These are phyloP conservation scores for Ptychoptera albimana DNA, from an alignment of 2,888 invertebrate species.

Conservation along the genomic window DNA sequence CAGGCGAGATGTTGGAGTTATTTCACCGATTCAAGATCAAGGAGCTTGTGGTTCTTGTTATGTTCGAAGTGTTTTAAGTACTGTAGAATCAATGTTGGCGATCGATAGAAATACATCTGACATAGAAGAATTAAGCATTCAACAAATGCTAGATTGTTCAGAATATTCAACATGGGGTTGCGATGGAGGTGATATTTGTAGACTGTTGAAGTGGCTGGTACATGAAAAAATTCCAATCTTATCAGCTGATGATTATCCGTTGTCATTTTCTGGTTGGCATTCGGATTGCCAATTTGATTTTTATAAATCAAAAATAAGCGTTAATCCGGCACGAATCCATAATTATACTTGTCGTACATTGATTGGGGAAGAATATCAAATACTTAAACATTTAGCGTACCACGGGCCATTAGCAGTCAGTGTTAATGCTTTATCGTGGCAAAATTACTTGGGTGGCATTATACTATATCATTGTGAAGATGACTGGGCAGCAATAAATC, in stretches of 20 bases:
- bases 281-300: not conserved
- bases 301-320: not conserved
- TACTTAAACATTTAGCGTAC: constrained; percentile 34
- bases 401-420: constrained; percentile 68
- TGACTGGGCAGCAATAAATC: constrained; percentile 43
- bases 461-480: constrained; percentile 67
- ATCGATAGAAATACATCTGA: constrained; percentile 58
- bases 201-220: constrained; percentile 56
- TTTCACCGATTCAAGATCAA: constrained; percentile 55
- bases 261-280: constrained; percentile 14
- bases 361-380: constrained; percentile 10
- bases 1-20: constrained; percentile 49
- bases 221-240: constrained; percentile 38
- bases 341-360: constrained; percentile 12
- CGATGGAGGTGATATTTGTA: constrained; percentile 64
- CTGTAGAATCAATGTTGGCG: constrained; percentile 61
- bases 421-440: constrained; percentile 73
- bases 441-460: constrained; percentile 70
- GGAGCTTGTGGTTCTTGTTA: constrained; percentile 71
- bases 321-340: not conserved
- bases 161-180: constrained; percentile 56
- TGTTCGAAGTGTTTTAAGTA: constrained; percentile 66
- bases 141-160: constrained; percentile 69
- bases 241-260: constrained; percentile 45
- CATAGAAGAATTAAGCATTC: constrained; percentile 51